phyloP scores from a whole-genome alignment of 1,140 invertebrate genomes.

The Lordiphosa clarofinis region DNA sequence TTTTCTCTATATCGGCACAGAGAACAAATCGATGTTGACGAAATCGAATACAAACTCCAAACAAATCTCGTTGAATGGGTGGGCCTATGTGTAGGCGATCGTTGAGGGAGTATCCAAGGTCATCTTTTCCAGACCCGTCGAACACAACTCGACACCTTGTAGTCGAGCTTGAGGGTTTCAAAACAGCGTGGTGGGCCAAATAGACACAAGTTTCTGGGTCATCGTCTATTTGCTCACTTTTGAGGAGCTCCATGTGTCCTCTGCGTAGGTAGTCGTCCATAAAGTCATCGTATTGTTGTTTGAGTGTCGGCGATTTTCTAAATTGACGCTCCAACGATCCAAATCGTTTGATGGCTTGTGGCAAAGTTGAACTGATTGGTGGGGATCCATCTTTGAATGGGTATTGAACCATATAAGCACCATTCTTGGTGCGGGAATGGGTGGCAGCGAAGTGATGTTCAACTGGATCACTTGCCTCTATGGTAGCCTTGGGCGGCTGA shows the following conservation, averaged over 20 bases:
- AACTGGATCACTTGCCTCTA: conserved; percentile 3
- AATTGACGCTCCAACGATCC: conserved; percentile 1
- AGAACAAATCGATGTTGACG: not conserved
- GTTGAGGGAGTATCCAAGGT: not conserved
- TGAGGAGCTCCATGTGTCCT: too few relatives aligned
- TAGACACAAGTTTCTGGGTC: too few relatives aligned
- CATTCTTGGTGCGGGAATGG: not conserved
- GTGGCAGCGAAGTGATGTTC: not conserved
- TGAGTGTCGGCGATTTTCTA: not conserved
- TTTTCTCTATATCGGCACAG: too few relatives aligned
- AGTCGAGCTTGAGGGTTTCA: too few relatives aligned
- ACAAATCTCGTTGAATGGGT: too few relatives aligned
- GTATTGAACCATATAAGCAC: not conserved
- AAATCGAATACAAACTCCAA: not conserved
- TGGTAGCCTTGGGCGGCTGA: not conserved
- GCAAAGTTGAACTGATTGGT: not conserved
- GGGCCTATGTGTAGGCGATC: too few relatives aligned
- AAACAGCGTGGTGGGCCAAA: too few relatives aligned
- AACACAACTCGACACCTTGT: too few relatives aligned
- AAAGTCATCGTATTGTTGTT: conserved; percentile 7
- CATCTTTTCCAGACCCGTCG: not conserved
- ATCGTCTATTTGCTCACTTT: too few relatives aligned
- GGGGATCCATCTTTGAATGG: not conserved
- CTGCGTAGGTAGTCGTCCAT: too few relatives aligned
- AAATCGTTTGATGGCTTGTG: not conserved